Evolutionary conservation across 2,113 vertebrate genomes (phyloP), one percentile per base, ranked within the genome.

Genomic region (Ibidorhyncha struthersii): DNA sequence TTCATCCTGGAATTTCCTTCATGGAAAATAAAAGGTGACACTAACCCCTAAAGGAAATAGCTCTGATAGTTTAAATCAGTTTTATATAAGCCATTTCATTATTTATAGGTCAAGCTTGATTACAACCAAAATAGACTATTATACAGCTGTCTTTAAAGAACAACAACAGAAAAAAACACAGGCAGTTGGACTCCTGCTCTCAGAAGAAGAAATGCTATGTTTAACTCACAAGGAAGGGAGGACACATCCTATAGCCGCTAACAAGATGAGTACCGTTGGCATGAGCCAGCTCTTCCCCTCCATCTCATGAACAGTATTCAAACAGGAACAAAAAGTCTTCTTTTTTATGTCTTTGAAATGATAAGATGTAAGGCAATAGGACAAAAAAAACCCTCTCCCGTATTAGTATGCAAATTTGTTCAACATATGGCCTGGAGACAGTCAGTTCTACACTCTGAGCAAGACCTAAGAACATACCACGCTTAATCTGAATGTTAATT

Each of bases 11-110:
- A 92, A 86, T 63, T 89, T 95, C 86, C 86, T 89, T 34, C 62
- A 30, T 41, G 65, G 77, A 38, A 87, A 87, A 94, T 69, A 90
- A 94, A 89, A 97, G 78, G 90, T 89, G 92, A 55, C 76, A 67
- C 50, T 56, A 82, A 63, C 45, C 50, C 32, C 43, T 77, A 66
- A 69, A 95, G 93, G 94, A 95, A 95, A 86, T 2, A 34, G 66
- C 52, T 81, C 66, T 16, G 84, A 65, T 9, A 49, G 83, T 49
- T 87, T 40, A 80, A 43, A 80, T 74, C 72, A 43, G 41, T 71
- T 94, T 63, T 63, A 32, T 25, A 62, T 0, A 9, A 93, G 63
- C 72, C 70, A 56, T 59, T 69, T 45, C 65, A 50, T 72, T 59
- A 83, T 82, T 92, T 93, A 92, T 50, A 89, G 94, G 89, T 85